Base-by-base conservation (phyloP, 1,140 invertebrate genomes). In the Papilio xuthus region DNA sequence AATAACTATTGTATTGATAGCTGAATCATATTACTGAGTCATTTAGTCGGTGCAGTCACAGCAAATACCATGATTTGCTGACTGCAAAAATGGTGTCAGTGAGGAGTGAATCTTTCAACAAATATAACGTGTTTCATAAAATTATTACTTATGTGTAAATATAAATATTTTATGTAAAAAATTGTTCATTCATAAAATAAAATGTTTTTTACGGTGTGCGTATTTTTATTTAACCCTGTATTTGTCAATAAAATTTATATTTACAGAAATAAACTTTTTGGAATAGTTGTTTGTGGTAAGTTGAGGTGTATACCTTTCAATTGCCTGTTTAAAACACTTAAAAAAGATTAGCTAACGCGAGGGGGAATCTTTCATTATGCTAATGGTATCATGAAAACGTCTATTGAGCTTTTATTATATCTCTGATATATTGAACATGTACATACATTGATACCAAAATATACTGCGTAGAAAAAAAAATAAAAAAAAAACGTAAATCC, bases 1-100 rank as follows among this genome's bases (percentile, higher is more conserved):
- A 67, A 67, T 67, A 67, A 67, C 60, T 67, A 67, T 67, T 67
- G 60, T 67, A 13, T 67, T 23, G 32, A 12, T 13, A 15, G 12
- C 26, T 67, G 60, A 67, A 32, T 67, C 60, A 67, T 67, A 6
- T 28, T 28, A 28, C 13, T 60, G 20, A 60, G 15, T 67, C 60
- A 67, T 28, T 60, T 23, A 0, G n/a, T 26, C 60, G 60, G n/a
- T 53, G 13, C 4, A 56, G 53, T 4, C 18, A n/a, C n/a, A n/a
- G n/a, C n/a, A n/a, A n/a, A n/a, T n/a, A n/a, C n/a, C n/a, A n/a
- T n/a, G n/a, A 63, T 63, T 63, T 28, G 23, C 60, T 67, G 26
- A 28, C 13, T 32, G 60, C 4, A 67, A 26, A 2, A 26, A 67
- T 8, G 7, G 7, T 15, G 26, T 15, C 60, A 67, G 60, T 67